Percentiles rank a stretch among this genome's conserved stretches.
phyloP scores from a whole-genome alignment of 2,888 invertebrate species.

The Syrphus vitripennis region DNA sequence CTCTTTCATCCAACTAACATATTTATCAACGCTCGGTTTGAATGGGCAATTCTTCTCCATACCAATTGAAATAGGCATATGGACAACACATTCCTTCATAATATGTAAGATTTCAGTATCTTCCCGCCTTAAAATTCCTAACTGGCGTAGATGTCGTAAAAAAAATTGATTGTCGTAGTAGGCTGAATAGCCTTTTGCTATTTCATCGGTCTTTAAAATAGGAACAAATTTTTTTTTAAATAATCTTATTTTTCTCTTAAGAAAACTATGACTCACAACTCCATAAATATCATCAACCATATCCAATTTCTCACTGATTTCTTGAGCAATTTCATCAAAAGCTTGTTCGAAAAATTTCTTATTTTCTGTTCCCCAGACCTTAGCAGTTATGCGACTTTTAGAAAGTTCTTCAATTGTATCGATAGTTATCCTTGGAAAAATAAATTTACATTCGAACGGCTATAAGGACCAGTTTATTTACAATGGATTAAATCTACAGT shows the following conservation, averaged over 20 bases:
- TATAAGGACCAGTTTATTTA: too few relatives aligned
- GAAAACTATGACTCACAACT: constrained; percentile 81
- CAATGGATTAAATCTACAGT: too few relatives aligned
- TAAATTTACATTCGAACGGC: not conserved
- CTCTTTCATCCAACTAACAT: constrained; percentile 87
- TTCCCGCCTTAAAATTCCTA: constrained; percentile 81
- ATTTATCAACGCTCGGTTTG: constrained; percentile 86
- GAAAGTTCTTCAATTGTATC: constrained; percentile 88
- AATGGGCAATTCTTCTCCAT: constrained; percentile 91
- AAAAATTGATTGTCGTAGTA: constrained; percentile 91
- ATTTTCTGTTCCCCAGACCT: constrained; percentile 88
- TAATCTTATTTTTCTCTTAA: not conserved
- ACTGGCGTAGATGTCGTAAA: constrained; percentile 85
- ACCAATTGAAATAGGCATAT: constrained; percentile 91
- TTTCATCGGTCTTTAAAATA: constrained; percentile 81
- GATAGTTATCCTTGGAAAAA: constrained; percentile 86
- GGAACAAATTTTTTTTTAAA: not conserved
- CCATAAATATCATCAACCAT: constrained; percentile 84
- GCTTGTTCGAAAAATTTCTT: constrained; percentile 87
- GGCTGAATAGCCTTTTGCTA: constrained; percentile 87
- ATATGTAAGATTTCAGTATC: constrained; percentile 84
- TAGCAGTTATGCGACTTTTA: constrained; percentile 85
- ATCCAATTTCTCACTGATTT: constrained; percentile 86
- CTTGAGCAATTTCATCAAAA: constrained; percentile 85
- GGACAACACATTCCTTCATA: constrained; percentile 90